Percentiles rank a stretch among this genome's conserved stretches.
These are phyloP conservation scores for Drosophila ustulata DNA, from an alignment of 2,888 invertebrate species.

Conservation along the genomic window DNA sequence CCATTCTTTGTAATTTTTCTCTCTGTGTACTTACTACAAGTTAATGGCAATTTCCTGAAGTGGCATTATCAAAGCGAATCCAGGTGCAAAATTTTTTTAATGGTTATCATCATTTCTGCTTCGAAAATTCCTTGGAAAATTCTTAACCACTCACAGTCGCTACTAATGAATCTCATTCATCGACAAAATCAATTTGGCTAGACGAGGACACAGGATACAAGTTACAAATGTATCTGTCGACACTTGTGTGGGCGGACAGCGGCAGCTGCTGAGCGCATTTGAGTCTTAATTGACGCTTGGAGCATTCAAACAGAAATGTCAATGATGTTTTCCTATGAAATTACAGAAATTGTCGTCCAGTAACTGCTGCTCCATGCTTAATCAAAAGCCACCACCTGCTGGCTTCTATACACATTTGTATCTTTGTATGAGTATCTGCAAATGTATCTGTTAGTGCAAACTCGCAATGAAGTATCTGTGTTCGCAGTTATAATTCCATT, in stretches of 20 bases:
- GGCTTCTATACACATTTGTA: constrained; percentile 4
- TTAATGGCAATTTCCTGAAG: too few relatives aligned
- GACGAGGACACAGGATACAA: neutral
- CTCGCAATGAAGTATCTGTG: constrained; percentile 1
- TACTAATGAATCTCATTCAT: neutral
- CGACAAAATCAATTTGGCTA: constrained; percentile 1
- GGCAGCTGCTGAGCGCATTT: constrained; percentile 4
- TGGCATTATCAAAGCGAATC: too few relatives aligned
- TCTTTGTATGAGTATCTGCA: neutral
- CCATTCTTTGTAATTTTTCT: too few relatives aligned
- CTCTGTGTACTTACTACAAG: too few relatives aligned
- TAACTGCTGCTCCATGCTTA: constrained; percentile 23
- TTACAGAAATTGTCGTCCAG: constrained; percentile 27
- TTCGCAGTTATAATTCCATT: constrained; percentile 61
- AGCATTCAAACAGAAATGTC: constrained; percentile 46
- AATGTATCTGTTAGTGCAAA: neutral
- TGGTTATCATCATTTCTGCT: too few relatives aligned
- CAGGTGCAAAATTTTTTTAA: too few relatives aligned
- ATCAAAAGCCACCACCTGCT: constrained; percentile 27
- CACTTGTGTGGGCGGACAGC: neutral
- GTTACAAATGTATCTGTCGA: constrained; percentile 4
- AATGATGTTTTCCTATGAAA: constrained; percentile 36
- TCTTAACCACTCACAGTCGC: neutral
- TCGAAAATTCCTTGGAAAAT: too few relatives aligned
- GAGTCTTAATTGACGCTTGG: constrained; percentile 51